These are phyloP conservation scores for Chlamydotis undulata DNA, from an alignment of 2,113 vertebrate genomes.

Conservation along the genomic window DNA sequence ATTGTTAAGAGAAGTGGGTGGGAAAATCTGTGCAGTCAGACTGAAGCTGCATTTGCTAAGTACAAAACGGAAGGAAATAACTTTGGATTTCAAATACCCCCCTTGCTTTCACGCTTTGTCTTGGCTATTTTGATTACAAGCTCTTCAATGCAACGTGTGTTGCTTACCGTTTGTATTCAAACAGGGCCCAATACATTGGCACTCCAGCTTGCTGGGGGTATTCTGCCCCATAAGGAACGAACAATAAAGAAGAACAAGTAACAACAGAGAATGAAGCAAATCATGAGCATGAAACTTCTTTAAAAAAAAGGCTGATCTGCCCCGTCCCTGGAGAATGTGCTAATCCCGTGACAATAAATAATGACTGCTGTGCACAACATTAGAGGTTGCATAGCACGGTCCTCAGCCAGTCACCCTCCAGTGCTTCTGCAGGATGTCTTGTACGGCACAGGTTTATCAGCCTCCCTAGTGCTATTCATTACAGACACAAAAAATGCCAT, in stretches of 20 bases:
- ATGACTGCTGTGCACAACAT: neutral
- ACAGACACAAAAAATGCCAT: neutral
- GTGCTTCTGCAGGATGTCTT: neutral
- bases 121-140: neutral
- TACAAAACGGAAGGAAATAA: constrained; percentile 33
- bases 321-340: neutral
- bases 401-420: neutral
- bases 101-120: neutral
- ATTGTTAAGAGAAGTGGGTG: constrained; percentile 37
- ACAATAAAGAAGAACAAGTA: neutral
- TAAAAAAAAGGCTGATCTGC: neutral
- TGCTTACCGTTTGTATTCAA: neutral
- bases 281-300: neutral
- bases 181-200: neutral
- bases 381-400: neutral
- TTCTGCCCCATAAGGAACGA: neutral
- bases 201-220: neutral
- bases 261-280: neutral
- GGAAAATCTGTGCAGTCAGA: constrained; percentile 41
- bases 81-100: neutral
- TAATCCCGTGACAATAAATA: neutral
- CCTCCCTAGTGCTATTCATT: neutral
- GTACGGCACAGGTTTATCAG: neutral
- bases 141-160: neutral
- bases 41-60: constrained; percentile 10